These are phyloP conservation scores for Crotalus helleri DNA, from an alignment of 2,113 vertebrate species.

Conservation along the genomic window DNA sequence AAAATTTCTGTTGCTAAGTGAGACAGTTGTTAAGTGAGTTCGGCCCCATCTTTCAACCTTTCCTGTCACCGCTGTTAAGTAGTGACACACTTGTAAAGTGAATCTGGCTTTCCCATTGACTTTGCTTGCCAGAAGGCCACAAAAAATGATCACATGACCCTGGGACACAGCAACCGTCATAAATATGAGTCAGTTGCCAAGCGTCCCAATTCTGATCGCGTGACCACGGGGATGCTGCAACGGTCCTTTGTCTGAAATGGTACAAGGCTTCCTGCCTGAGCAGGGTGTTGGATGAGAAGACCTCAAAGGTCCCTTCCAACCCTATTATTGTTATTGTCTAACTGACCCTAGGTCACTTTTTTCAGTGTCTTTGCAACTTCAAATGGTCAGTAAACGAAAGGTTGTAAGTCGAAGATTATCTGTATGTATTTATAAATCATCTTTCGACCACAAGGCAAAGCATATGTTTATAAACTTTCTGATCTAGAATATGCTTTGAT, in stretches of 20 bases:
- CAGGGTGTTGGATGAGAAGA: too few relatives aligned
- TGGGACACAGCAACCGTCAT: neutral
- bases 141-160: neutral
- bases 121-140: neutral
- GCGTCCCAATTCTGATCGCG: neutral
- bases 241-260: too few relatives aligned
- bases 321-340: too few relatives aligned
- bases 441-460: neutral
- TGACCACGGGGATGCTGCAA: neutral
- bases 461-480: neutral
- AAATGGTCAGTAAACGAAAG: neutral
- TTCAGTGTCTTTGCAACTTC: neutral
- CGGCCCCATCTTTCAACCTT: neutral
- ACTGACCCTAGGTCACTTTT: neutral
- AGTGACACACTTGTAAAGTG: neutral
- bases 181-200: neutral
- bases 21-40: neutral
- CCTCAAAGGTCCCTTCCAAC: too few relatives aligned
- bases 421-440: neutral
- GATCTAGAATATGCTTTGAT: neutral
- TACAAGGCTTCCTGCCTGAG: too few relatives aligned
- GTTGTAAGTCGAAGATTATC: neutral
- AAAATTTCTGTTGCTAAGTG: neutral
- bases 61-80: neutral
- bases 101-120: neutral